phyloP scores from a whole-genome alignment of 2,888 invertebrate genomes.

The Spodoptera exigua region DNA sequence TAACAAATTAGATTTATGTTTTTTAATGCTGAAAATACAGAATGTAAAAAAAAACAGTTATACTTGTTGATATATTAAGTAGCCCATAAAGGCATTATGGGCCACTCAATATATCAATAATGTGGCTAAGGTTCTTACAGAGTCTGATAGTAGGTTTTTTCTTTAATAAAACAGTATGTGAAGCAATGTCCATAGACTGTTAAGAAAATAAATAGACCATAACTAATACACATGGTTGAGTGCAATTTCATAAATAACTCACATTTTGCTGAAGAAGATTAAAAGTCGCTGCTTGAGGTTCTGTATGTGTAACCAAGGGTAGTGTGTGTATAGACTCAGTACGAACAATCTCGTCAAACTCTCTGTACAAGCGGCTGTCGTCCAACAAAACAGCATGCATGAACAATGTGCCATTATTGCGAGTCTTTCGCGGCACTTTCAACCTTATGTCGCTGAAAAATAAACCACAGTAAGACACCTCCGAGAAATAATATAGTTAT shows the following conservation, averaged over 20 bases:
- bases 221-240: not conserved
- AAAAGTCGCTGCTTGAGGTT: constrained; percentile 93
- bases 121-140: no score
- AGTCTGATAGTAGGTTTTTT: no score
- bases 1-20: no score
- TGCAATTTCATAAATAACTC: constrained; percentile 44
- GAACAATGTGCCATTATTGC: constrained; percentile 95
- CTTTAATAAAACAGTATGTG: no score
- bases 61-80: no score
- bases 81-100: no score
- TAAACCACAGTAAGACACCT: constrained; percentile 9
- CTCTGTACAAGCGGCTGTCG: constrained; percentile 82
- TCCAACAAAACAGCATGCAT: constrained; percentile 92
- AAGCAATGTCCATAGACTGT: no score
- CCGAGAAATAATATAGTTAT: no score
- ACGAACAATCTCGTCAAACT: constrained; percentile 89
- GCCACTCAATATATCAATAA: constrained; percentile 5
- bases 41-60: no score
- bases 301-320: constrained; percentile 92
- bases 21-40: no score
- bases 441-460: constrained; percentile 90
- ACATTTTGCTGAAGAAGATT: constrained; percentile 90
- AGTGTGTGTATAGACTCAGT: constrained; percentile 91
- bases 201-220: constrained; percentile 4
- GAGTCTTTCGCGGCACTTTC: constrained; percentile 92